Base-by-base conservation (phyloP, 92 coral and sea anemone genomes). In the Phymanthus crucifer region DNA sequence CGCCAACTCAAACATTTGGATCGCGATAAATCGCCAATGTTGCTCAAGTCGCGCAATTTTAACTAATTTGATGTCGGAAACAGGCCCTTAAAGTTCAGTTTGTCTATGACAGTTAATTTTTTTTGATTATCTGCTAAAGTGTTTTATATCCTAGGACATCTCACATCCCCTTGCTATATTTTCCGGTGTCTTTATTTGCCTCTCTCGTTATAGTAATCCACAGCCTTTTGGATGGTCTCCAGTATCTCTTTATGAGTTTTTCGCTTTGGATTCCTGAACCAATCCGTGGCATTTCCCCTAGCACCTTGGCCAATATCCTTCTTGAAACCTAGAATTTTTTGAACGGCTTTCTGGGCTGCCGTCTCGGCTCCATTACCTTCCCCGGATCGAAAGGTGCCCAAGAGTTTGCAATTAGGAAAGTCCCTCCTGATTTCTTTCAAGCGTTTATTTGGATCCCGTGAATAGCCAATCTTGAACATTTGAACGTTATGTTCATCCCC, bases 281-380 rank as follows among this genome's bases (percentile, higher is more conserved):
- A 61, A 10, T 61, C 68, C 13, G 68, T 61, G 12, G 68, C 68
- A 17, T 61, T 61, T 21, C 68, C 35, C 27, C 68, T 61, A 9
- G 11, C 34, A 61, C 68, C 67, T 1, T 3, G 67, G 27, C 34
- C 67, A 58, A 24, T 61, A 17, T 61, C 68, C 34, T 61, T 61
- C 35, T 26, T 34, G 27, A 61, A 61, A 11, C 68, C 35, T 26
- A 61, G 68, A 1, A 5, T 0, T 10, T 6, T 3, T 61, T 61
- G 6, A 61, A 34, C 68, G 32, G 68, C 68, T 2, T 5, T 61
- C 35, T 61, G 68, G 18, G 68, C 68, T 61, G 68, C 68, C 32
- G 67, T 58, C 67, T 58, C 67, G 34, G 68, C 68, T 8, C 68
- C 18, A 27, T 61, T 61, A 61, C 14, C 32, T 61, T 61, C 68